These are phyloP conservation scores for Dromococcyx pavoninus DNA, from an alignment of 2,797 vertebrate species.

Conservation along the genomic window DNA sequence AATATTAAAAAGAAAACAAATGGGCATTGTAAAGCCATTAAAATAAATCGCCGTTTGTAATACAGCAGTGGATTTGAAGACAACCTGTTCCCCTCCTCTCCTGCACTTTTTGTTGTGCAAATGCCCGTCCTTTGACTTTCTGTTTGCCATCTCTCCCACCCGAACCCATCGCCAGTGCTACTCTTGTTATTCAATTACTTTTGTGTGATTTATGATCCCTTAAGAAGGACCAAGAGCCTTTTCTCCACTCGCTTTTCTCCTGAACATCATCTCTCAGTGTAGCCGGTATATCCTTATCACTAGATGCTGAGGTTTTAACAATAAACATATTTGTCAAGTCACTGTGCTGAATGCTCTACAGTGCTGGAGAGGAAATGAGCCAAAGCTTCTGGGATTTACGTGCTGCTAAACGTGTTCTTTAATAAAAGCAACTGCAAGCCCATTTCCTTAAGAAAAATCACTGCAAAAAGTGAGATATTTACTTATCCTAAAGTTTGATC, in stretches of 20 bases:
- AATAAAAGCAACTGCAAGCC: not conserved
- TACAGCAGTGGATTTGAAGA: not conserved
- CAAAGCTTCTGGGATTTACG: not conserved
- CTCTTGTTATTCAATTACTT: not conserved
- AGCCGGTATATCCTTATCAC: not conserved
- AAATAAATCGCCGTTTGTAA: not conserved
- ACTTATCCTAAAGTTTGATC: constrained; percentile 18
- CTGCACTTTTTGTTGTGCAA: not conserved
- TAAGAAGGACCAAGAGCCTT: not conserved
- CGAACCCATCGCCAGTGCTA: not conserved
- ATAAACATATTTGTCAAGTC: constrained; percentile 70
- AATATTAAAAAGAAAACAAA: constrained; percentile 64
- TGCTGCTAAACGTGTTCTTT: constrained; percentile 11
- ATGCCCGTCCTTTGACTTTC: not conserved
- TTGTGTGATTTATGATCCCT: not conserved
- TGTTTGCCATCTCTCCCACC: not conserved
- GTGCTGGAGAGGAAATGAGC: constrained; percentile 42
- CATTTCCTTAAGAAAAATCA: not conserved
- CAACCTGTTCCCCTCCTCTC: not conserved
- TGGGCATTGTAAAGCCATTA: constrained; percentile 36
- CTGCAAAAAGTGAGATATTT: constrained; percentile 1
- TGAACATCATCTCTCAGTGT: not conserved
- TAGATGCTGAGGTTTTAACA: constrained; percentile 42
- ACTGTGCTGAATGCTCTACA: constrained; percentile 39
- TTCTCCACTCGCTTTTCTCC: not conserved